Evolutionary conservation across 2,888 invertebrate genomes (phyloP), one percentile per base, ranked within the genome.

Genomic region (Ornithoptera priamus): DNA sequence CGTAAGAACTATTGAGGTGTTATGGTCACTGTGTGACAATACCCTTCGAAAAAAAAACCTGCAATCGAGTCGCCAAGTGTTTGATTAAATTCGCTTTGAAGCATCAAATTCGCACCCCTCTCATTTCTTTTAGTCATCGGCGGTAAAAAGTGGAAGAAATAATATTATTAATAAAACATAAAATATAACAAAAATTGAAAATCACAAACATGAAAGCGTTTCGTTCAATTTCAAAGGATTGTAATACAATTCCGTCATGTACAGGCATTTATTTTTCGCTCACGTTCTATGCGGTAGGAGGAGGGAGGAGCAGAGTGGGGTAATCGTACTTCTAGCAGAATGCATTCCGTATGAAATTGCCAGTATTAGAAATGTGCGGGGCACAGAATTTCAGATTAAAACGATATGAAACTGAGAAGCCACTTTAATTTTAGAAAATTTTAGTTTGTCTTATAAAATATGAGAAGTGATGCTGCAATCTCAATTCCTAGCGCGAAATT

Each of bases 311-410:
- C 30, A 30, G 30, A 30, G 30, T 30, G 39, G 39, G 10, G 39
- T 10, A 10, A 10, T 10, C 39, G 7, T 39, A 39, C 39, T 39
- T 39, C 39, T 7, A 30, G 59, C 59, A 59, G 59, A 59, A 59
- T 59, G 59, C 59, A 59, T 59, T 59, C 30, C 59, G 59, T 59
- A 59, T 30, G 30, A 59, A 30, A 59, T 59, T 59, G 59, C 59
- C 17, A 59, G 59, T 59, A 24, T 59, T 30, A 59, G 59, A 30
- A 59, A 30, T 59, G 59, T 59, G 59, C 17, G 3, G 59, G 59
- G 59, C 30, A 59, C 30, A 17, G 30, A 59, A 59, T 59, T 59
- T 59, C 1, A 24, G 59, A 59, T 59, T 59, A 59, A 59, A 59
- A 18, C 20, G n/a, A 50, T 18, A 50, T 18, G 17, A 50, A 50